A percentile compares a stretch with the other conserved stretches of the same genome.
Conservation (phyloP, 2,797 vertebrate genomes). For the Danio kyathit region DNA sequence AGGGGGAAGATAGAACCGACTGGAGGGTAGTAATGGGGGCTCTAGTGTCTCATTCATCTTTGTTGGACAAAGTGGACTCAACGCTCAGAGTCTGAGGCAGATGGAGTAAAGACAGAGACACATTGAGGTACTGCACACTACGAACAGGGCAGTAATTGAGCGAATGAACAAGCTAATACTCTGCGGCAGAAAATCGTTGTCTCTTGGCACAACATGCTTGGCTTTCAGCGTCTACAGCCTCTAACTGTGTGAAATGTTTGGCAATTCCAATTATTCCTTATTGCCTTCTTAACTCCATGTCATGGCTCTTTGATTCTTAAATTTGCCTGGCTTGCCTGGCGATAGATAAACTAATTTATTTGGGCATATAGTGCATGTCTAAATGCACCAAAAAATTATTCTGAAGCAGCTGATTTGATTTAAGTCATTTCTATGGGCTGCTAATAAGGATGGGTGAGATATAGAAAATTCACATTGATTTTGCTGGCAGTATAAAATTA, state of each 20-base stretch:
- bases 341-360: slow-evolving; percentile 4
- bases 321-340: not conserved
- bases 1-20: slow-evolving; percentile 11
- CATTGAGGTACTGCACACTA: slow-evolving; percentile 20
- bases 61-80: slow-evolving; percentile 49
- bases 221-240: slow-evolving; percentile 12
- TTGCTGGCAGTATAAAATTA: not conserved
- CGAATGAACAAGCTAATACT: slow-evolving; percentile 53
- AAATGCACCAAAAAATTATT: not conserved
- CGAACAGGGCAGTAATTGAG: slow-evolving; percentile 50
- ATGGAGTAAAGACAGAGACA: slow-evolving; percentile 43
- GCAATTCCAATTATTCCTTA: slow-evolving; percentile 42
- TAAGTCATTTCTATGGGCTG: not conserved
- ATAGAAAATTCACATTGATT: not conserved
- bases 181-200: slow-evolving; percentile 56
- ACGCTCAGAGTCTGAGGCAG: slow-evolving; percentile 15
- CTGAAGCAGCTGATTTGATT: not conserved
- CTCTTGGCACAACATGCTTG: slow-evolving; percentile 41
- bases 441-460: not conserved
- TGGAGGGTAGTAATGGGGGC: slow-evolving; percentile 32
- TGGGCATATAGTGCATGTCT: not conserved
- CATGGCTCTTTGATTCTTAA: slow-evolving; percentile 39
- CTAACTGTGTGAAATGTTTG: slow-evolving; percentile 31
- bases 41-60: slow-evolving; percentile 47
- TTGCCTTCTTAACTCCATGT: slow-evolving; percentile 30